These are phyloP conservation scores for Gephyroberyx darwinii DNA, from an alignment of 2,797 vertebrate species.

Conservation along the genomic window DNA sequence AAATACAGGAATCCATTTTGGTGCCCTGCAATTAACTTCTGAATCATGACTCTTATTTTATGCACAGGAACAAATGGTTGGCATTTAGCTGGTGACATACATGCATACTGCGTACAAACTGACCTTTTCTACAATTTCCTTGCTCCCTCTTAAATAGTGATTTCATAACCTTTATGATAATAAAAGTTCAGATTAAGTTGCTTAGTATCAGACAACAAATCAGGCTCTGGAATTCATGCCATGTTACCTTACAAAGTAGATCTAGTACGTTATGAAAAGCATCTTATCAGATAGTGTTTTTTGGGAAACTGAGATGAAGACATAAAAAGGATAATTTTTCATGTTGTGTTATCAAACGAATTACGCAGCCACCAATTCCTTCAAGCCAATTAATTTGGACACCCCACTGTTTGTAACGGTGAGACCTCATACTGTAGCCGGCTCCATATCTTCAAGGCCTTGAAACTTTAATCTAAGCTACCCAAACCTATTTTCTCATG, in stretches of 20 bases:
- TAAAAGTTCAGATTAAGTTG: background rate
- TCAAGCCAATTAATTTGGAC: constrained; percentile 50
- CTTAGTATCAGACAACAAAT: background rate
- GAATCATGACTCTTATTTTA: constrained; percentile 2
- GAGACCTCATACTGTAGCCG: constrained; percentile 38
- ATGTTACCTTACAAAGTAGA: background rate
- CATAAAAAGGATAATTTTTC: background rate
- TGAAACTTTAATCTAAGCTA: constrained; percentile 63
- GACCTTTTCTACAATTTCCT: constrained; percentile 14
- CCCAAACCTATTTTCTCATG: constrained; percentile 53
- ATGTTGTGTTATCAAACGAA: constrained; percentile 30
- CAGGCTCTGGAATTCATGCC: constrained; percentile 4
- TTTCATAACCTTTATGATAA: constrained; percentile 10
- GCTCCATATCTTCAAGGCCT: constrained; percentile 54
- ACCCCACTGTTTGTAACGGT: constrained; percentile 54
- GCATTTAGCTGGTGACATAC: constrained; percentile 21
- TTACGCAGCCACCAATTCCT: constrained; percentile 35
- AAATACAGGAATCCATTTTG: constrained; percentile 14
- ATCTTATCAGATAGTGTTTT: background rate
- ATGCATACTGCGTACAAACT: background rate
- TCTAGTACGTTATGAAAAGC: background rate
- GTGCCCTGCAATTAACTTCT: constrained; percentile 16
- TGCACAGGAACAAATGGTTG: constrained; percentile 20
- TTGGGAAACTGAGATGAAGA: no score
- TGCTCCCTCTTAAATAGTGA: background rate